phyloP scores from a whole-genome alignment of 1,140 invertebrate species.

The Camponotus floridanus region DNA sequence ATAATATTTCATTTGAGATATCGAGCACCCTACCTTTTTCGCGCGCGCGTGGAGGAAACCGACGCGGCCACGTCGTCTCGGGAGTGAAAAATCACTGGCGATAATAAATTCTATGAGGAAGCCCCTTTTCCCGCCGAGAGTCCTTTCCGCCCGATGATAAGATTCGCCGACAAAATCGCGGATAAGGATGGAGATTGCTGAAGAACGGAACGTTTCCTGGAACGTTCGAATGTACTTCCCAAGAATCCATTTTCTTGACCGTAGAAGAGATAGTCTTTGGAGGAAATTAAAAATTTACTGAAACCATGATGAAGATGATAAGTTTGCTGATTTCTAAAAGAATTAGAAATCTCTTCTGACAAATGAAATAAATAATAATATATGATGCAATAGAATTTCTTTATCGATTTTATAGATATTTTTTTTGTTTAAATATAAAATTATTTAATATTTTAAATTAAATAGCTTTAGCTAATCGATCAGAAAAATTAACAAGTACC shows the following conservation, averaged over 20 bases:
- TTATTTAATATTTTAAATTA: background rate
- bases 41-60: slow-evolving; percentile 25
- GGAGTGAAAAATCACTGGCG: slow-evolving; percentile 73
- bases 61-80: slow-evolving; percentile 20
- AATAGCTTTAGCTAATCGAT: background rate
- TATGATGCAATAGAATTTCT: background rate
- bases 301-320: background rate
- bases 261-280: background rate
- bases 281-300: slow-evolving; percentile 47
- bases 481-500: background rate
- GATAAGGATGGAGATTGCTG: slow-evolving; percentile 49
- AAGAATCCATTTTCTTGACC: slow-evolving; percentile 38
- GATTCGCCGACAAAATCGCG: slow-evolving; percentile 44
- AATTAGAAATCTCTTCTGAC: background rate
- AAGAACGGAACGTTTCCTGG: slow-evolving; percentile 13
- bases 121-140: slow-evolving; percentile 48
- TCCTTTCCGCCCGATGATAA: slow-evolving; percentile 61
- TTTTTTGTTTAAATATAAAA: background rate
- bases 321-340: background rate
- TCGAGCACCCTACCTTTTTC: slow-evolving; percentile 61
- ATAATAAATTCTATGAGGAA: slow-evolving; percentile 72
- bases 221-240: slow-evolving; percentile 14
- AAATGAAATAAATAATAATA: background rate
- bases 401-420: no score
- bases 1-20: slow-evolving; percentile 80